Evolutionary conservation across 2,797 vertebrate species (phyloP).

Genomic region (Tiaroga cobitis): DNA sequence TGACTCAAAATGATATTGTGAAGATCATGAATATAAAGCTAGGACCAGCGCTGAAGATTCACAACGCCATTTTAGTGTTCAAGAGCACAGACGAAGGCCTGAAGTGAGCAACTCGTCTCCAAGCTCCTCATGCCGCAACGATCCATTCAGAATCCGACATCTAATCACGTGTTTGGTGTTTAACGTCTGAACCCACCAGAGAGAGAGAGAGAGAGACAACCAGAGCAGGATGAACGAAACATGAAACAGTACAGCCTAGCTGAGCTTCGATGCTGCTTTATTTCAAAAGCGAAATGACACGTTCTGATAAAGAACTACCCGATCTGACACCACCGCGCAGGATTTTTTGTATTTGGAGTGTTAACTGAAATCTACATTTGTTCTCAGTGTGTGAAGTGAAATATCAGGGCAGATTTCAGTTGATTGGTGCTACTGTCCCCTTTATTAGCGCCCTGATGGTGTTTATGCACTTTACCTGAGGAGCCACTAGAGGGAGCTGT

Average conservation of each 20-base stretch:
- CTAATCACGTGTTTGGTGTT: constrained; percentile 76
- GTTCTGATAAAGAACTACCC: constrained; percentile 16
- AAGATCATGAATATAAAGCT: constrained; percentile 99
- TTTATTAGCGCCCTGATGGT: constrained; percentile 30
- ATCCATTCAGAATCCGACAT: constrained; percentile 67
- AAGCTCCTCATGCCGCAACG: constrained; percentile 70
- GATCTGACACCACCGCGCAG: constrained; percentile 14
- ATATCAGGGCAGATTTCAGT: constrained; percentile 33
- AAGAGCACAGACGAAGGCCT: constrained; percentile 94
- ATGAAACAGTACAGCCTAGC: constrained; percentile 11
- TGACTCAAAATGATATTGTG: constrained; percentile 97
- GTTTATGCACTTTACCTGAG: constrained; percentile 59
- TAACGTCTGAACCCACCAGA: constrained; percentile 73
- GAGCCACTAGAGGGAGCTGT: constrained; percentile 33
- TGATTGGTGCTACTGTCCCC: constrained; percentile 53
- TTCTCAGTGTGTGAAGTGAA: not conserved
- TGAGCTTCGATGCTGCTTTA: constrained; percentile 32
- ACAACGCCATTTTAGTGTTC: constrained; percentile 98
- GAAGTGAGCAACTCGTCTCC: constrained; percentile 80
- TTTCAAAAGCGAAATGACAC: constrained; percentile 19
- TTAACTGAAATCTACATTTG: constrained; percentile 23
- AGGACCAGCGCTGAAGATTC: constrained; percentile 97
- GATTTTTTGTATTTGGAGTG: constrained; percentile 24
- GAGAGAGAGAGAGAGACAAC: constrained; percentile 61
- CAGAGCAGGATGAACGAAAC: not conserved